These are phyloP conservation scores for Spea multiplicata DNA, from an alignment of 2,113 vertebrate genomes.

Conservation along the genomic window DNA sequence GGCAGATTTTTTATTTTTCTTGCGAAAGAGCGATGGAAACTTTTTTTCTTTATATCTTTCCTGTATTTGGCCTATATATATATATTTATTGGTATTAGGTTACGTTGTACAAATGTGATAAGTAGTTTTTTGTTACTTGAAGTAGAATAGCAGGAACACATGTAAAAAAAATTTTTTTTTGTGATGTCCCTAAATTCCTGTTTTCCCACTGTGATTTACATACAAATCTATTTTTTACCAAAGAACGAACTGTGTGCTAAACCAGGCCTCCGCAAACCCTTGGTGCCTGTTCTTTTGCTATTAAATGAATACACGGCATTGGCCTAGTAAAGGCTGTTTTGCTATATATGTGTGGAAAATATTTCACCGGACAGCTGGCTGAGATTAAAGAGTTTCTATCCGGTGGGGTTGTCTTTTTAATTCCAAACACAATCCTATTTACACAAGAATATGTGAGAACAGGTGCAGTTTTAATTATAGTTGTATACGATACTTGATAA, in stretches of 20 bases:
- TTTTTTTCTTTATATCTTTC: neutral
- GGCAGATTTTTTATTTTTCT: neutral
- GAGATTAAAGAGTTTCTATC: constrained; percentile 8
- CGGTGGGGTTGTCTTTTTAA: neutral
- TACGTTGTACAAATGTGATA: too few species aligned
- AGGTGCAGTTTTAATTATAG: constrained; percentile 9
- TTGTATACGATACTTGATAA: neutral
- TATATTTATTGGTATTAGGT: too few species aligned
- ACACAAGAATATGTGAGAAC: neutral
- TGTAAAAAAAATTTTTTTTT: neutral
- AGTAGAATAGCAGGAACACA: too few species aligned
- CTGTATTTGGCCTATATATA: too few species aligned
- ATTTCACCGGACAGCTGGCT: neutral
- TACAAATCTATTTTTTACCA: neutral
- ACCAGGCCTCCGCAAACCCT: too few species aligned
- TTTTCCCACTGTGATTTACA: neutral
- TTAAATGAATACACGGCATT: too few species aligned
- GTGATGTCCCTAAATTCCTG: neutral
- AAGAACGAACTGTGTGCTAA: too few species aligned
- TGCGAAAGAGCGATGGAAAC: neutral
- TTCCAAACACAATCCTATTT: neutral
- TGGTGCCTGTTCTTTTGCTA: too few species aligned
- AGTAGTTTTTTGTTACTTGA: too few species aligned
- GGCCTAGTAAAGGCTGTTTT: too few species aligned
- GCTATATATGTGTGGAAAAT: constrained; percentile 17